Evolutionary conservation across 2,113 vertebrate genomes (phyloP).

Genomic region (Corythaeola cristata): DNA sequence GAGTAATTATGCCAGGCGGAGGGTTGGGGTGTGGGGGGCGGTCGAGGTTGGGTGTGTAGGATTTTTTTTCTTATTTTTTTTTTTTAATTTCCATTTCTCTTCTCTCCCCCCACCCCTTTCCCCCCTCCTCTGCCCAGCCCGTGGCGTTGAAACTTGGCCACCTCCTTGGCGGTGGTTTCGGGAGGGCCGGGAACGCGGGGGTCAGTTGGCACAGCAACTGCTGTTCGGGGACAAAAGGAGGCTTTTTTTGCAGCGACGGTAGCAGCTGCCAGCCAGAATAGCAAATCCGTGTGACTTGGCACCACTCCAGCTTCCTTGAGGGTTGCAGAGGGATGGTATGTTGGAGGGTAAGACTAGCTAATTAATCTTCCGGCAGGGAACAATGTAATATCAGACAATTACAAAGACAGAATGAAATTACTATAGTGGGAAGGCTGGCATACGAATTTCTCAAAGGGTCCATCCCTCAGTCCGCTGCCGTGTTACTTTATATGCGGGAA

Average conservation of each 20-base stretch:
- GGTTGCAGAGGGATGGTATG: constrained; percentile 60
- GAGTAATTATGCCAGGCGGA: constrained; percentile 79
- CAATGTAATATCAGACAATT: constrained; percentile 73
- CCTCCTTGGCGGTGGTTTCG: not conserved
- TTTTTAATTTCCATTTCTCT: not conserved
- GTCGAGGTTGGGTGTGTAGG: not conserved
- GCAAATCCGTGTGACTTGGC: constrained; percentile 63
- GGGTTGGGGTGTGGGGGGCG: not conserved
- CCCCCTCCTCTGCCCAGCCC: not conserved
- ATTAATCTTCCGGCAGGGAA: constrained; percentile 71
- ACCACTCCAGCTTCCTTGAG: constrained; percentile 68
- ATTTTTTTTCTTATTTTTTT: not conserved
- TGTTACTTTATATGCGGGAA: not conserved
- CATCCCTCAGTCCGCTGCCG: constrained; percentile 20
- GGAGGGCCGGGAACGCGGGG: not conserved
- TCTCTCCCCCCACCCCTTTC: not conserved
- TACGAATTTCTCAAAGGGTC: constrained; percentile 60
- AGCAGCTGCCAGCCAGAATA: constrained; percentile 65
- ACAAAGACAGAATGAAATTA: constrained; percentile 60
- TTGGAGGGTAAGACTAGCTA: constrained; percentile 67
- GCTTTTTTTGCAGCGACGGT: not conserved
- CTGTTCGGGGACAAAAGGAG: constrained; percentile 54
- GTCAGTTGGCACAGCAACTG: constrained; percentile 62
- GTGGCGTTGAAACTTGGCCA: not conserved
- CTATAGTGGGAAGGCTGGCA: constrained; percentile 54